phyloP scores from a whole-genome alignment of 35 echinoderm and acorn worm species.

The Patiria miniata region DNA sequence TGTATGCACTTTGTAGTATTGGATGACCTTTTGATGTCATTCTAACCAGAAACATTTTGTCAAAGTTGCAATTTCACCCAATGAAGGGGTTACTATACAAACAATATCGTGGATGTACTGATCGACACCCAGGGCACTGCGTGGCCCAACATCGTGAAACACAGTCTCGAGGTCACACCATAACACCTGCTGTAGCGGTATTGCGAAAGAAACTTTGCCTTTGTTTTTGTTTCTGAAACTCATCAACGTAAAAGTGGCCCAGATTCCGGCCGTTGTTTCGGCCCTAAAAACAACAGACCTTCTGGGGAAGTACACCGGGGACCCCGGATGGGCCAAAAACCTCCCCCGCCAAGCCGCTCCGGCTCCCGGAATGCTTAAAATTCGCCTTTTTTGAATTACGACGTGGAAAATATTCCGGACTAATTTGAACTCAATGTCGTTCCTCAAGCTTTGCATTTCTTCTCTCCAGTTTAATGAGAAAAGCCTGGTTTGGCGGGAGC shows the following conservation, averaged over 20 bases:
- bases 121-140: too few species aligned
- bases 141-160: too few species aligned
- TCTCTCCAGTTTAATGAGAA: neutral
- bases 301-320: neutral
- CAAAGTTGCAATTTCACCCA: too few species aligned
- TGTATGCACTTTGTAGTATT: too few species aligned
- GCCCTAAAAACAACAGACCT: neutral
- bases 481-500: neutral
- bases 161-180: too few species aligned
- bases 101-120: too few species aligned
- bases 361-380: neutral
- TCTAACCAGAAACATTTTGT: too few species aligned
- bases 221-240: neutral
- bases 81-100: too few species aligned
- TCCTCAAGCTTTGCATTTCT: neutral
- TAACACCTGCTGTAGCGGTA: too few species aligned
- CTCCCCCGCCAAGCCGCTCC: neutral
- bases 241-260: neutral
- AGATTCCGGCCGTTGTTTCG: neutral
- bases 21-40: too few species aligned
- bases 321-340: neutral
- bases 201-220: too few species aligned
- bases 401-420: neutral
- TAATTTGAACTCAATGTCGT: conserved; percentile 16
- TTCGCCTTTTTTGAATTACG: neutral